Evolutionary conservation across 2,888 invertebrate genomes (phyloP), one percentile per base, ranked within the genome.

Genomic region (Ormyrus labotus): DNA sequence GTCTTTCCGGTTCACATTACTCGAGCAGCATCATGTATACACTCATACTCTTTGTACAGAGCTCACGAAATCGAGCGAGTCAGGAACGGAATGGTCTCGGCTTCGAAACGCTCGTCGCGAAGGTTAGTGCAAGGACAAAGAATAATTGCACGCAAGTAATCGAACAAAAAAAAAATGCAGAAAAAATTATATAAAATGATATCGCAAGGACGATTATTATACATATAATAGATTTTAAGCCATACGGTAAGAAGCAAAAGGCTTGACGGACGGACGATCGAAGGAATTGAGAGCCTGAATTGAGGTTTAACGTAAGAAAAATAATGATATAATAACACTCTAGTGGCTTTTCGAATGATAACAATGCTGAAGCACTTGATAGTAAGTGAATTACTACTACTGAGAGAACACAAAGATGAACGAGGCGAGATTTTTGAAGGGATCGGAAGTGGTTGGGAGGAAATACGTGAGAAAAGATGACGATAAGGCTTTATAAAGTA

Each of bases 61-160:
- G 6, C 51, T 63, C 50, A 55, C 48, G 34, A 51, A 74, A 78
- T 78, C 71, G 74, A 81, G 78, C 63, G 47, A 78, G 71, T 78
- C 71, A 75, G 51, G 10, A 45, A 61, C 51, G 71, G 67, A 7
- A 70, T 57, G 55, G 58, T 64, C 71, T 78, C 51, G 71, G 71
- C 67, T 11, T 53, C 13, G 50, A 19, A 50, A 47, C 51, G 19
- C 13, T 13, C 58, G 57, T 50, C n/a, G 57, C 19, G 57, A 9
- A 63, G 45, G 13, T 34, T 13, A 53, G 64, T 72, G 65, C 61
- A 69, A 65, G 19, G 53, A 69, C 8, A 51, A 58, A 63, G 69
- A 45, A 58, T 57, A 64, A 81, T 61, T 84, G 81, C 81, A 83
- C 83, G 78, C 53, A 81, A 83, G 82, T 83, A 83, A 83, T 82